Conservation (phyloP, 1,140 invertebrate genomes). For the Bradysia coprophila region DNA sequence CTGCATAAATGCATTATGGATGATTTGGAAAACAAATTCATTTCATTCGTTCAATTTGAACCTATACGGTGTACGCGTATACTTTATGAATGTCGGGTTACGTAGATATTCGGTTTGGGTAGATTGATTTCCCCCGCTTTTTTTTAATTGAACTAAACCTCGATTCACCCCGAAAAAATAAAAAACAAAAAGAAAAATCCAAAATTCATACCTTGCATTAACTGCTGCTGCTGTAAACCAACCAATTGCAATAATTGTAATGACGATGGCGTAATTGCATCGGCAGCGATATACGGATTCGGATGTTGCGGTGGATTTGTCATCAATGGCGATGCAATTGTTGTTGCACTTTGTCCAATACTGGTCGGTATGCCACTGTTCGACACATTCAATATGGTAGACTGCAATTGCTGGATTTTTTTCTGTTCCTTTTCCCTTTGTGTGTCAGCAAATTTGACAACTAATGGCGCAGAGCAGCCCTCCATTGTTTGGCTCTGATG, state of each 20-base stretch:
- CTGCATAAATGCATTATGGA: no score
- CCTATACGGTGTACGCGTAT: no score
- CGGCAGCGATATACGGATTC: constrained; percentile 27
- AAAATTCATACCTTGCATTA: constrained; percentile 31
- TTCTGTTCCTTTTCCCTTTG: constrained; percentile 98
- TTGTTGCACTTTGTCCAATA: constrained; percentile 11
- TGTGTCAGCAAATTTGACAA: constrained; percentile 97
- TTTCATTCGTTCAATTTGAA: no score
- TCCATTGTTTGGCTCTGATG: constrained; percentile 99
- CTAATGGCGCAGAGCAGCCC: constrained; percentile 89
- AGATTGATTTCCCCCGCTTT: no score
- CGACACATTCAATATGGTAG: constrained; percentile 52
- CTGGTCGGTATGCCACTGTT: constrained; percentile 22
- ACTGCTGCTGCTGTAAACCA: constrained; percentile 45
- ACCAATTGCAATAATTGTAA: constrained; percentile 59
- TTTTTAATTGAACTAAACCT: no score
- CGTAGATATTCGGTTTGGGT: no score
- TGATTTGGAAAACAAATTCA: no score
- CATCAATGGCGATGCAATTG: constrained; percentile 26
- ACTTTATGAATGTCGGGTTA: no score
- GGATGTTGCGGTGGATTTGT: constrained; percentile 13
- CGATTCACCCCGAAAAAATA: no score
- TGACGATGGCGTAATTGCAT: constrained; percentile 36
- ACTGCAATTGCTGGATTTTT: constrained; percentile 76
- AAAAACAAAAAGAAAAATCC: not conserved